phyloP scores from a whole-genome alignment of 2,888 invertebrate genomes.

The Hylaea fasciaria region DNA sequence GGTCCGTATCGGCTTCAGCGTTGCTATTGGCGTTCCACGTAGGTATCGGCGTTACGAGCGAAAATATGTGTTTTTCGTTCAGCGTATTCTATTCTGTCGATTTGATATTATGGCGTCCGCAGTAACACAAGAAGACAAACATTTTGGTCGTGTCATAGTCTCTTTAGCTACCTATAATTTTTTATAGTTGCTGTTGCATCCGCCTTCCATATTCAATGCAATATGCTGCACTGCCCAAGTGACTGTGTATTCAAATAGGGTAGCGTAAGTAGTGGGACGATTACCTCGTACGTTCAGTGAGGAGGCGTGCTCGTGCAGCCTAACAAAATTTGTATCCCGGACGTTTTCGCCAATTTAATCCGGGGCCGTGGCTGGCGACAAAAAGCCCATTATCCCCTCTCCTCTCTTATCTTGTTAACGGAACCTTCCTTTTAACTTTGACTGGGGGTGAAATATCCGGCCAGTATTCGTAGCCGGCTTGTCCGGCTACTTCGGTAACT shows the following conservation, averaged over 20 bases:
- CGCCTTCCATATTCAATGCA: no score
- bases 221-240: background rate
- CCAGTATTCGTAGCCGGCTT: background rate
- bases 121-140: no score
- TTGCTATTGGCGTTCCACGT: no score
- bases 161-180: no score
- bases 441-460: constrained; percentile 22
- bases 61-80: no score
- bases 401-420: constrained; percentile 74
- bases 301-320: constrained; percentile 31
- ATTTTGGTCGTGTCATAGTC: no score
- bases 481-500: background rate
- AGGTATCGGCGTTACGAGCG: no score
- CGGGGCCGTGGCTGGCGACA: constrained; percentile 61
- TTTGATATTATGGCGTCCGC: no score
- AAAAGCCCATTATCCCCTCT: constrained; percentile 72
- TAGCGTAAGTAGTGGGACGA: constrained; percentile 38
- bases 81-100: no score
- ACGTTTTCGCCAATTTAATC: constrained; percentile 72
- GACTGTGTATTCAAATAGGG: constrained; percentile 23
- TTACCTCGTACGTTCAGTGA: constrained; percentile 36
- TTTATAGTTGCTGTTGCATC: no score
- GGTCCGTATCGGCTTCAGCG: no score
- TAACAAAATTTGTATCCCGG: constrained; percentile 64
- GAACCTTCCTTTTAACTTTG: constrained; percentile 71